These are phyloP conservation scores for Origma solitaria DNA, from an alignment of 2,113 vertebrate species.

Conservation along the genomic window DNA sequence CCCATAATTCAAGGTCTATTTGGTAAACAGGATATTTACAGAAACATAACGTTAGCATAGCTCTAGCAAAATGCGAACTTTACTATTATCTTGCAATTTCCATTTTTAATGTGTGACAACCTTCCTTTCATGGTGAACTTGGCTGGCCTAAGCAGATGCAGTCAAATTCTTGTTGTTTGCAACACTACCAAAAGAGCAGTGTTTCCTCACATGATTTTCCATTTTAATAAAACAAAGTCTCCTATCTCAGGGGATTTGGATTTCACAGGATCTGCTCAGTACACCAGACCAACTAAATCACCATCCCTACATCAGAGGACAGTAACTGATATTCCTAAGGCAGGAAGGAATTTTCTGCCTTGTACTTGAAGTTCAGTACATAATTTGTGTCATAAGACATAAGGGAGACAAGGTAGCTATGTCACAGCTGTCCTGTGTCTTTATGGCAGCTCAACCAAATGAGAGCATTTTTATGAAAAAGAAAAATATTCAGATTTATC, in stretches of 20 bases:
- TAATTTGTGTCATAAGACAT: neutral
- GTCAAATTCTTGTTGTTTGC: neutral
- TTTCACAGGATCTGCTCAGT: neutral
- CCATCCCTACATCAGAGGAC: neutral
- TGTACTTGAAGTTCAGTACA: neutral
- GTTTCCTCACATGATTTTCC: neutral
- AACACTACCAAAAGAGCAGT: accelerated
- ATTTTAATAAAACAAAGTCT: neutral
- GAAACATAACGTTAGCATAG: neutral
- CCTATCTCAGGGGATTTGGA: neutral
- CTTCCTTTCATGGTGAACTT: neutral
- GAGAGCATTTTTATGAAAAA: neutral
- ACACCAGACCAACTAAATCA: neutral
- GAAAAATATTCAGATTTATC: neutral
- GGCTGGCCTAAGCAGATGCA: neutral
- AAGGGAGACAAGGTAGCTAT: neutral
- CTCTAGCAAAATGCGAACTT: neutral
- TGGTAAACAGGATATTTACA: neutral
- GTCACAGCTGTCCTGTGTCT: neutral
- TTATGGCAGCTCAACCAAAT: neutral
- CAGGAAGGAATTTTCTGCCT: neutral
- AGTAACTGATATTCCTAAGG: neutral
- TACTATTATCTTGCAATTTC: neutral
- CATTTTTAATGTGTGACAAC: neutral
- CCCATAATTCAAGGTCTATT: neutral